Evolutionary conservation across 2,113 vertebrate species (phyloP).

Genomic region (Anthoscopus minutus): DNA sequence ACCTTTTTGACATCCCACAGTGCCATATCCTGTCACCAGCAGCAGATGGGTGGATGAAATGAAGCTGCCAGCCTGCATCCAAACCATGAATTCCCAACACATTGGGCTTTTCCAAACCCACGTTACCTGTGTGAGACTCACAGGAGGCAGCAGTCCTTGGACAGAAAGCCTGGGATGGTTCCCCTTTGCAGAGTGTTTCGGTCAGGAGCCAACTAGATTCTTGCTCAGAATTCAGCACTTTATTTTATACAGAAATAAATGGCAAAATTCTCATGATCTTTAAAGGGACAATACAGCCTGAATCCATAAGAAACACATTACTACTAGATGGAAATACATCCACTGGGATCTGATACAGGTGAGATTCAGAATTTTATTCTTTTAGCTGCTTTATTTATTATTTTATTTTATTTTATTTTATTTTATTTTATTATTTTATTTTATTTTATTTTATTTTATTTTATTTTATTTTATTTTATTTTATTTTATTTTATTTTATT

Average conservation of each 20-base stretch:
- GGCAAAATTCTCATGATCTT: neutral
- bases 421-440: neutral
- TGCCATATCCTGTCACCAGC: neutral
- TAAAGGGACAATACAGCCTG: neutral
- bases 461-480: neutral
- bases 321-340: neutral
- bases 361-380: neutral
- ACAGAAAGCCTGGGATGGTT: neutral
- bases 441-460: neutral
- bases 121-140: neutral
- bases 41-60: neutral
- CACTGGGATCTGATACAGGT: neutral
- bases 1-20: neutral
- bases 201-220: neutral
- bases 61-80: neutral
- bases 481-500: neutral
- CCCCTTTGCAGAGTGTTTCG: neutral
- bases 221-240: neutral
- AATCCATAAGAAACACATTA: neutral
- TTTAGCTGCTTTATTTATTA: neutral
- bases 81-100: neutral
- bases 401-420: neutral
- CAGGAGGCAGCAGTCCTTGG: neutral
- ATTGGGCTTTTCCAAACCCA: neutral
- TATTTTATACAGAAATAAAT: neutral